Base-by-base conservation (phyloP, 2,797 vertebrate genomes). In the Huso huso region DNA sequence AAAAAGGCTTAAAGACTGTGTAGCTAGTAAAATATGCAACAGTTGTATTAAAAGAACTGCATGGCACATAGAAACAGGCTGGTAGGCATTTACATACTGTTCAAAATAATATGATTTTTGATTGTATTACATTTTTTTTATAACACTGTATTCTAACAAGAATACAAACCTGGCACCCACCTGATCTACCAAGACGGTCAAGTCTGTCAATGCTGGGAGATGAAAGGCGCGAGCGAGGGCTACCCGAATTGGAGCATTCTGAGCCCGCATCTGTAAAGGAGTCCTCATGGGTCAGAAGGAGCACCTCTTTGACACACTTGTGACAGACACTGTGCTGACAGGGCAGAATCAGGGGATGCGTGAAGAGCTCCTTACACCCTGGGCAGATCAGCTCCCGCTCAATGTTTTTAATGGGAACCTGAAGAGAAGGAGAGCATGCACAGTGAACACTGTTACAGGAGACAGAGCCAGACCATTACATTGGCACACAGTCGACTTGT, bases 251-350 rank as follows among this genome's bases (percentile, higher is more conserved):
- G 13, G 96, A 99, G 74, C 89, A 91, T 83, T 98, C 95, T 0
- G 95, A 99, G 0, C 92, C 93, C 1, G 89, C 89, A 9, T 99
- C 95, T 6, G 82, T 86, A 71, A 91, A 85, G 0, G 92, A 92
- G 76, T 97, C 96, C 52, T 99, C 96, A 12, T 91, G 76, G 65
- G 90, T 91, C 51, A 93, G 85, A 78, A 95, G 81, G n/a, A 93
- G 87, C 76, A 98, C 91, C 77, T 99, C 97, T 71, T 93, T 88
- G 48, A 98, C 88, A 68, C 97, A 99, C 76, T 96, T 96, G 84
- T 98, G 95, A 79, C 97, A 99, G 77, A 99, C 68, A 68, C 92
- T 99, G 81, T 99, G 97, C 82, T 98, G 95, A 78, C 96, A 99
- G 52, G 97, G 97, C 71, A 99, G 90, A 83, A 99, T 96, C 76